Conservation (phyloP, 2,888 invertebrate species). For the Rotaria socialis region DNA sequence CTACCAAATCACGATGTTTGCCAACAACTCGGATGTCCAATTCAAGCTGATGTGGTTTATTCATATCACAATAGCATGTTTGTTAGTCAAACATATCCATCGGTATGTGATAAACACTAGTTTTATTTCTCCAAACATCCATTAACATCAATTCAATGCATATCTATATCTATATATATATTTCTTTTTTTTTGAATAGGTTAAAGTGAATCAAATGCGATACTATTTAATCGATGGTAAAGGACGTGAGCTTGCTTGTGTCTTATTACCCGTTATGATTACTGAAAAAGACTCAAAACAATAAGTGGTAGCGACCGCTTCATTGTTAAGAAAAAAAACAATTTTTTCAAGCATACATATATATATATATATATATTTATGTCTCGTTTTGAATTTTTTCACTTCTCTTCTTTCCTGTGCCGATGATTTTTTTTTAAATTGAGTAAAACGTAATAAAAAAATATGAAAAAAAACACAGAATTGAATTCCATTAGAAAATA, state of each 20-base stretch:
- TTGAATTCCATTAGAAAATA: neutral
- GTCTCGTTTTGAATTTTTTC: neutral
- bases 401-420: neutral
- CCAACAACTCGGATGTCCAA: neutral
- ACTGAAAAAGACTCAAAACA: conserved; percentile 18
- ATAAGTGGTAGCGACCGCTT: conserved; percentile 3
- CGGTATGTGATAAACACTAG: neutral
- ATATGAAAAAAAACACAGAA: neutral
- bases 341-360: neutral
- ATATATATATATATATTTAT: neutral
- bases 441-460: neutral
- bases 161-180: neutral
- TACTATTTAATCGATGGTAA: conserved; percentile 37
- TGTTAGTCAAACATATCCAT: conserved; percentile 35
- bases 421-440: neutral
- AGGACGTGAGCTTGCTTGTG: conserved; percentile 24
- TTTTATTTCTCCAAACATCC: neutral
- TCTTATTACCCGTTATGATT: conserved; percentile 12
- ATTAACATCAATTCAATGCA: neutral
- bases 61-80: conserved; percentile 22
- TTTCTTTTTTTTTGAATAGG: neutral
- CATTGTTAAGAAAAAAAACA: neutral
- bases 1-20: conserved; percentile 31
- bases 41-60: neutral
- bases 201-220: conserved; percentile 32